These are phyloP conservation scores for Serinus canaria DNA, from an alignment of 2,113 vertebrate genomes.

Conservation along the genomic window DNA sequence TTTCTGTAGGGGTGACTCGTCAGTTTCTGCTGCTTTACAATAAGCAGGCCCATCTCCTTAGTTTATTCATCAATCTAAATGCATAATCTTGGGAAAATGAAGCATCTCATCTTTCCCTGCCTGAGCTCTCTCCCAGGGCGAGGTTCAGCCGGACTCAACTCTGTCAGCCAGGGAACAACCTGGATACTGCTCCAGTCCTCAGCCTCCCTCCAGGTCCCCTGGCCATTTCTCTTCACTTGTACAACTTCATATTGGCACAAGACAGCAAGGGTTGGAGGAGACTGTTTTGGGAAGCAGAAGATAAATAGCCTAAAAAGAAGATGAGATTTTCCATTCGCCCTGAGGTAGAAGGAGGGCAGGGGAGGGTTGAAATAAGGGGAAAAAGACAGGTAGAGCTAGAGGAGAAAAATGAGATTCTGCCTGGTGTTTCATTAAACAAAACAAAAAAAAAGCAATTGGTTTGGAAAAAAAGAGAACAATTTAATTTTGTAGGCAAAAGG, in stretches of 20 bases:
- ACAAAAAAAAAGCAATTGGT: conserved; percentile 1
- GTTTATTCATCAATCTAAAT: background rate
- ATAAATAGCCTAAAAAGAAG: conserved; percentile 42
- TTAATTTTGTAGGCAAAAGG: conserved; percentile 44
- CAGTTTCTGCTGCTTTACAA: background rate
- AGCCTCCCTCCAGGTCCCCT: background rate
- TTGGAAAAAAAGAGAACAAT: conserved; percentile 31
- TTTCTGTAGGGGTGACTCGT: background rate
- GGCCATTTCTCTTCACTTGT: background rate
- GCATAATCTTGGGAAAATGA: background rate
- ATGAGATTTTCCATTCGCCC: background rate
- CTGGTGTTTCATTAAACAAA: conserved; percentile 64
- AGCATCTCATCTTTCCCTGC: background rate
- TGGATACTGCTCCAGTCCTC: background rate
- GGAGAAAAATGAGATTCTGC: conserved; percentile 39
- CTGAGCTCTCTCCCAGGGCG: background rate
- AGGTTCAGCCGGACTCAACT: background rate
- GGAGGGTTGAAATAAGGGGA: background rate
- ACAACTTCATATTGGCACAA: background rate
- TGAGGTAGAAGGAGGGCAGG: background rate
- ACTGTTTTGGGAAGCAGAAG: background rate
- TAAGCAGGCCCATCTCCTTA: background rate
- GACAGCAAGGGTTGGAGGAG: background rate
- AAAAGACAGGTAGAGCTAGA: conserved; percentile 29
- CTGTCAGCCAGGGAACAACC: background rate